Conservation (phyloP, 2,797 vertebrate genomes). For the Otus scops region DNA sequence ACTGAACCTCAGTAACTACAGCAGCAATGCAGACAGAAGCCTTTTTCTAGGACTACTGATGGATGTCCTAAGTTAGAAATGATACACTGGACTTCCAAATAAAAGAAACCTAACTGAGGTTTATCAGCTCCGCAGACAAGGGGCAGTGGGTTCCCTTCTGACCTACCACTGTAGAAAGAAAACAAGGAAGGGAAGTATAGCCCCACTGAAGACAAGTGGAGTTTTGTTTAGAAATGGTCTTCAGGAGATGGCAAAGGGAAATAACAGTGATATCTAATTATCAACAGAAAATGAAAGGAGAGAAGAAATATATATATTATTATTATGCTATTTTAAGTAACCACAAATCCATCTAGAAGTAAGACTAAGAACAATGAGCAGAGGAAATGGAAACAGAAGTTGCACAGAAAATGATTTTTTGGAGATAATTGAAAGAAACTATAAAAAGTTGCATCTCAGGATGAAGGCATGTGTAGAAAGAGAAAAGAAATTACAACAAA, state of each 20-base stretch:
- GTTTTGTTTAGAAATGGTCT: not conserved
- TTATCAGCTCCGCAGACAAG: not conserved
- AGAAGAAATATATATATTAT: not conserved
- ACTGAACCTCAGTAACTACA: not conserved
- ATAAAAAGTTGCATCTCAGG: not conserved
- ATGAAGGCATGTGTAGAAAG: not conserved
- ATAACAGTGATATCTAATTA: not conserved
- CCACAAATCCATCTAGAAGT: not conserved
- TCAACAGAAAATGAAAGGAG: not conserved
- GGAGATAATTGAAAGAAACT: not conserved
- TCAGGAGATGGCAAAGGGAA: not conserved
- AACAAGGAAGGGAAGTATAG: not conserved
- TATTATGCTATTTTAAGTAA: not conserved
- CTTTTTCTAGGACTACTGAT: not conserved
- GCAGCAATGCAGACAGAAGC: not conserved
- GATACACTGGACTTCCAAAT: not conserved
- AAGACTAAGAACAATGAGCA: not conserved
- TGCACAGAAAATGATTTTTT: not conserved
- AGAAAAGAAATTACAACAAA: not conserved
- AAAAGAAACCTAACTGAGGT: not conserved
- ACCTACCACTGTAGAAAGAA: not conserved
- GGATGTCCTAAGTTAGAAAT: not conserved
- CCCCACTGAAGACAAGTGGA: not conserved
- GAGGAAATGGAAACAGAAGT: not conserved
- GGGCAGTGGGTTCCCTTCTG: not conserved